Percentiles rank a stretch among this genome's conserved stretches.
Conservation (phyloP, 2,797 vertebrate genomes). For the Esox masquinongy region DNA sequence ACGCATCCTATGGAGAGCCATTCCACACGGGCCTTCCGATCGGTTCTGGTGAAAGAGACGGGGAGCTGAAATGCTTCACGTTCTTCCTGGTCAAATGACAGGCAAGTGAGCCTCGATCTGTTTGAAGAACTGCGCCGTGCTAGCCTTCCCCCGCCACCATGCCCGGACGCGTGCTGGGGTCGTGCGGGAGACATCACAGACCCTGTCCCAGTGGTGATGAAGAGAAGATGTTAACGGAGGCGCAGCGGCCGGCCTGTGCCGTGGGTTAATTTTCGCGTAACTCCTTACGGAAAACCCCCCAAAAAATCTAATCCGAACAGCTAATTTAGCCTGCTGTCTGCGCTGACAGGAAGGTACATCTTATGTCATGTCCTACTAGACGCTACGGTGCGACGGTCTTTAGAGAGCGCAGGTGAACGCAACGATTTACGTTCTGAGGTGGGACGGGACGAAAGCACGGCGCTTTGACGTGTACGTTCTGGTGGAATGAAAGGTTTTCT, state of each 20-base stretch:
- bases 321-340: slow-evolving; percentile 84
- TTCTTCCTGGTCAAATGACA: slow-evolving; percentile 8
- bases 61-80: slow-evolving; percentile 18
- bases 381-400: slow-evolving; percentile 28
- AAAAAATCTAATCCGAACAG: slow-evolving; percentile 85
- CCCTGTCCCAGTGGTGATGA: slow-evolving; percentile 65
- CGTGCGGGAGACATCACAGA: too few species aligned
- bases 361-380: slow-evolving; percentile 77
- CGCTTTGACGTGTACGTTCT: too few species aligned
- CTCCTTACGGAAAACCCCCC: slow-evolving; percentile 74
- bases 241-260: slow-evolving; percentile 70
- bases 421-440: not conserved
- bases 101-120: too few species aligned
- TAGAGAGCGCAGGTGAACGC: not conserved
- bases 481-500: too few species aligned
- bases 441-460: too few species aligned
- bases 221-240: slow-evolving; percentile 90
- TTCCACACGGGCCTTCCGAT: not conserved
- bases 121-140: not conserved
- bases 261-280: slow-evolving; percentile 81
- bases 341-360: slow-evolving; percentile 75
- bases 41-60: not conserved
- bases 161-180: too few species aligned
- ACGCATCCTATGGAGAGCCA: not conserved
- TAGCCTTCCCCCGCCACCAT: slow-evolving; percentile 61